Evolutionary conservation across 2,113 vertebrate species (phyloP).

Genomic region (Crypturellus undulatus): DNA sequence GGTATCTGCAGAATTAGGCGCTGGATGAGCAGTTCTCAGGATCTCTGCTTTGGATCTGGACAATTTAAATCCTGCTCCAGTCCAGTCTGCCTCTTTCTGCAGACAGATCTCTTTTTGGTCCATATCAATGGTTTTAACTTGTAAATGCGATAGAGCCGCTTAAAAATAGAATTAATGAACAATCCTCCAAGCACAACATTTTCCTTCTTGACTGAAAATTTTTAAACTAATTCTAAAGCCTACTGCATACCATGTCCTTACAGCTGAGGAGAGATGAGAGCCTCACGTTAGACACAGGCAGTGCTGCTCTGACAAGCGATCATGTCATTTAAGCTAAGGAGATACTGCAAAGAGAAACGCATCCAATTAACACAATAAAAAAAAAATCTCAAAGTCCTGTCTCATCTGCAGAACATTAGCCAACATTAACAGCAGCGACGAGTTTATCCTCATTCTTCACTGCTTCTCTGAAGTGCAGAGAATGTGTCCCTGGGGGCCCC

Average conservation of each 20-base stretch:
- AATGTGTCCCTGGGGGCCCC: slow-evolving; percentile 28
- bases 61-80: background rate
- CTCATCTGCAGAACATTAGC: slow-evolving; percentile 31
- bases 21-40: background rate
- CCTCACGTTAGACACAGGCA: background rate
- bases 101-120: background rate
- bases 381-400: background rate
- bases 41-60: background rate
- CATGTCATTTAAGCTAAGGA: background rate
- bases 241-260: background rate
- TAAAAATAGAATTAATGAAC: background rate
- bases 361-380: background rate
- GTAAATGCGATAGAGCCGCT: background rate
- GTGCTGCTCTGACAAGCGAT: background rate
- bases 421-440: background rate
- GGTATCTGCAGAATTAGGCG: background rate
- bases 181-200: background rate
- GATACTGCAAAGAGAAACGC: background rate
- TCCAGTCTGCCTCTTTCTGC: background rate
- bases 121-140: background rate
- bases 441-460: slow-evolving; percentile 34
- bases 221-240: background rate
- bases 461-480: slow-evolving; percentile 42
- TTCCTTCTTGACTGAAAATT: background rate
- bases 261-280: background rate